Conservation (phyloP, 2,888 invertebrate species). For the Gari tellinella region DNA sequence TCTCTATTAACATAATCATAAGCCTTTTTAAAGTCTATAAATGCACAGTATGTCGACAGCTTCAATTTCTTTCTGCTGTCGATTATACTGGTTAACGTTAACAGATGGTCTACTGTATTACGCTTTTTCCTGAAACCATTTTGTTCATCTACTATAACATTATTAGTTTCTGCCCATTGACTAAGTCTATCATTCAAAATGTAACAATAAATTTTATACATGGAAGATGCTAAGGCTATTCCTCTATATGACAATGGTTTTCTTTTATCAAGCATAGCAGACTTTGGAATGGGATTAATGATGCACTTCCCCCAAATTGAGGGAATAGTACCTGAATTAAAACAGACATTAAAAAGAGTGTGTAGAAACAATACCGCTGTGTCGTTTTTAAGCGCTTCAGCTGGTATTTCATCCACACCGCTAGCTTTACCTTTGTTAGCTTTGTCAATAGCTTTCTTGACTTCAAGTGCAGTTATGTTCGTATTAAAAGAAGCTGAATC, state of each 20-base stretch:
- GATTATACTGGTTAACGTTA: conserved; percentile 19
- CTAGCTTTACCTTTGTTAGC: conserved; percentile 9
- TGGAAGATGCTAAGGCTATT: conserved; percentile 31
- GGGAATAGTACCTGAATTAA: conserved; percentile 14
- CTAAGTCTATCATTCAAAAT: conserved; percentile 36
- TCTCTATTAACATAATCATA: conserved; percentile 13
- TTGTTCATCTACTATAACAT: conserved; percentile 30
- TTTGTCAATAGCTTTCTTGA: conserved; percentile 11
- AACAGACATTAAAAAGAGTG: conserved; percentile 33
- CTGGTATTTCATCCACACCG: conserved; percentile 14
- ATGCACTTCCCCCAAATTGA: conserved; percentile 21
- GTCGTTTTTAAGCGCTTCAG: conserved; percentile 22
- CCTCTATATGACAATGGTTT: conserved; percentile 29
- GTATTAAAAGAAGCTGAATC: neutral
- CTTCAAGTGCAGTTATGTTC: conserved; percentile 10
- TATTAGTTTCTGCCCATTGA: conserved; percentile 19
- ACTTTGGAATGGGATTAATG: conserved; percentile 28
- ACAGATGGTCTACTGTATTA: conserved; percentile 35
- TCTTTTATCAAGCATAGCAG: conserved; percentile 6
- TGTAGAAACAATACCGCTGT: conserved; percentile 18
- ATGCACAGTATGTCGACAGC: conserved; percentile 15
- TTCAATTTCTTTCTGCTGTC: conserved; percentile 15
- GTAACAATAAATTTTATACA: conserved; percentile 44
- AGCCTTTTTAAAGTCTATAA: conserved; percentile 26
- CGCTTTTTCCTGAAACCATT: conserved; percentile 40